phyloP scores from a whole-genome alignment of 2,113 vertebrate genomes.

The Erinaceus europaeus region DNA sequence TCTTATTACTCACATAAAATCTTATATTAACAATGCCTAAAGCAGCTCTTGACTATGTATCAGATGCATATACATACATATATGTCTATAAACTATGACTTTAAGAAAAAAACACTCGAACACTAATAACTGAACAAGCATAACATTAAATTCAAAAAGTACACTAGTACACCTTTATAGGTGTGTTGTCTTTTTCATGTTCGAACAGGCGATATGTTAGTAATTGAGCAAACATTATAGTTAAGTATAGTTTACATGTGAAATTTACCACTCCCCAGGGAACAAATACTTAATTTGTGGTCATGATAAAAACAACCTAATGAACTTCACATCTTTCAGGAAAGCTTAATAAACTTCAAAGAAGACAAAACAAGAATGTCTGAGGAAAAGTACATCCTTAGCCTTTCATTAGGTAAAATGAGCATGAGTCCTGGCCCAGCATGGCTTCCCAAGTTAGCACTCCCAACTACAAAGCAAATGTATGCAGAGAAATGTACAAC shows the following conservation, averaged over 20 bases:
- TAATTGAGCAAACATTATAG: slow-evolving; percentile 93
- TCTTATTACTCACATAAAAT: background rate
- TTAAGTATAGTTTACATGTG: slow-evolving; percentile 85
- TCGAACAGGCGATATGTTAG: slow-evolving; percentile 72
- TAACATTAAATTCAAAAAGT: slow-evolving; percentile 15
- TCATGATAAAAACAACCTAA: slow-evolving; percentile 93
- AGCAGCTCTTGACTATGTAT: background rate
- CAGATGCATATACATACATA: background rate
- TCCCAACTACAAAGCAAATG: slow-evolving; percentile 91
- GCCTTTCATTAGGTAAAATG: slow-evolving; percentile 90
- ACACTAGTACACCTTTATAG: slow-evolving; percentile 61
- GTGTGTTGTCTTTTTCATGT: slow-evolving; percentile 35
- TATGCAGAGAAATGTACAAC: slow-evolving; percentile 99
- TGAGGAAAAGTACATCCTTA: slow-evolving; percentile 91
- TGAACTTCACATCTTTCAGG: slow-evolving; percentile 87
- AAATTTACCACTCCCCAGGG: slow-evolving; percentile 89
- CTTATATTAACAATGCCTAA: background rate
- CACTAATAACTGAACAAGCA: background rate
- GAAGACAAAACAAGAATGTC: slow-evolving; percentile 88
- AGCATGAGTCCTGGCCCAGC: slow-evolving; percentile 90
- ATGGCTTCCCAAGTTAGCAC: slow-evolving; percentile 91
- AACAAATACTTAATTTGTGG: slow-evolving; percentile 91
- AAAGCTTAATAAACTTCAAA: slow-evolving; percentile 94
- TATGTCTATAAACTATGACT: background rate
- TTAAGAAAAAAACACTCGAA: background rate